These are phyloP conservation scores for Acanthosoma haemorrhoidale DNA, from an alignment of 2,888 invertebrate species.

Conservation along the genomic window DNA sequence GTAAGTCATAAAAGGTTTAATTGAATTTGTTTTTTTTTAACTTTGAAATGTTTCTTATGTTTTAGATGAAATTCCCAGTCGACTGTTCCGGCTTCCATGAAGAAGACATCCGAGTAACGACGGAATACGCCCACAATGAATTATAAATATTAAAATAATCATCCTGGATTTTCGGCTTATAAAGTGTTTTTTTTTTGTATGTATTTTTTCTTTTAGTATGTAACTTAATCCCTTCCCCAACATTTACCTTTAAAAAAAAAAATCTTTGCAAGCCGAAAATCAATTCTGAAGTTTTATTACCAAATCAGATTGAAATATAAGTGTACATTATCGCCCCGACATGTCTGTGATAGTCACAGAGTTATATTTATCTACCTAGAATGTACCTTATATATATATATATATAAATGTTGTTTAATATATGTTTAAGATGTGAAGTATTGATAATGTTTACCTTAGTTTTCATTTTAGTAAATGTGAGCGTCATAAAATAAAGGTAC, in stretches of 20 bases:
- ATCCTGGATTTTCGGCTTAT: conserved; percentile 14
- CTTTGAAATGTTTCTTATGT: too few species aligned
- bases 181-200: conserved; percentile 14
- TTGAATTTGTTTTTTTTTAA: too few species aligned
- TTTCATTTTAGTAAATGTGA: neutral
- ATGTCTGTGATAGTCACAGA: conserved; percentile 28
- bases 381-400: conserved; percentile 6
- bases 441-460: neutral
- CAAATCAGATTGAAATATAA: conserved; percentile 17
- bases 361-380: conserved; percentile 4
- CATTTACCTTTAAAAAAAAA: neutral
- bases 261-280: conserved; percentile 23
- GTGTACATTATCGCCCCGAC: conserved; percentile 4
- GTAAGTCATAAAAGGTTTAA: too few species aligned
- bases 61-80: conserved; percentile 61
- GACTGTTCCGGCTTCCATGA: conserved; percentile 74
- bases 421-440: neutral
- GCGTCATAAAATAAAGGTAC: neutral
- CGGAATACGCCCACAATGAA: conserved; percentile 74
- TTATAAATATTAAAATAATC: conserved; percentile 51
- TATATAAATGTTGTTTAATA: neutral
- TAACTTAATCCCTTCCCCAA: neutral
- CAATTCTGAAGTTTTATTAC: conserved; percentile 14
- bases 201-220: neutral
- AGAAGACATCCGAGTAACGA: conserved; percentile 74